A percentile compares a stretch with the other conserved stretches of the same genome.
These are phyloP conservation scores for Lutraria lutraria DNA, from an alignment of 2,888 invertebrate genomes.

Conservation along the genomic window DNA sequence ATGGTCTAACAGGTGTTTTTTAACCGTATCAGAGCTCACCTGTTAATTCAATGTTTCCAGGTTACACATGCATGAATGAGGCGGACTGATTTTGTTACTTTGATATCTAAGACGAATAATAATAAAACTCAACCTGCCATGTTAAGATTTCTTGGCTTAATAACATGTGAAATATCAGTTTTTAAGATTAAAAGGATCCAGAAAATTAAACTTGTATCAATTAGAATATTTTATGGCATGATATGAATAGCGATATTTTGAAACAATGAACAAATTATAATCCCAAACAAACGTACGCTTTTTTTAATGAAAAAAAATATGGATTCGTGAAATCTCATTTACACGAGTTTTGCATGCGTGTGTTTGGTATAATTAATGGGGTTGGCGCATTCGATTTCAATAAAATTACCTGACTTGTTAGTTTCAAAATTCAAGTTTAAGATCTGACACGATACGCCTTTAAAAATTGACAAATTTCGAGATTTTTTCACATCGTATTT, in stretches of 20 bases:
- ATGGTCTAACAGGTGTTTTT: constrained; percentile 3
- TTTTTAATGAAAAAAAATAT: too few species aligned
- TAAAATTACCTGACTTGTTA: too few species aligned
- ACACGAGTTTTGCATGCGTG: too few species aligned
- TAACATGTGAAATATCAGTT: neutral
- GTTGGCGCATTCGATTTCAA: too few species aligned
- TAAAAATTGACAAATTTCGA: too few species aligned
- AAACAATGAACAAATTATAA: neutral
- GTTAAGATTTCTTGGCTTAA: neutral
- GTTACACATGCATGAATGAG: neutral
- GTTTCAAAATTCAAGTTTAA: too few species aligned
- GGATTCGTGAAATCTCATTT: too few species aligned
- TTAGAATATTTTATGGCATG: neutral
- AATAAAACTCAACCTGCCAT: neutral
- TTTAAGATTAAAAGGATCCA: neutral
- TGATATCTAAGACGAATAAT: neutral
- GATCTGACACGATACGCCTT: too few species aligned
- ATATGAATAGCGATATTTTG: neutral
- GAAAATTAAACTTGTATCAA: neutral
- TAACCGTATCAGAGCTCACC: neutral
- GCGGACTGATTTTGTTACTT: neutral
- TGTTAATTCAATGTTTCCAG: neutral
- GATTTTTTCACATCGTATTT: too few species aligned
- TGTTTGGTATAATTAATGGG: too few species aligned
- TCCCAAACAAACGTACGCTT: too few species aligned